phyloP scores from a whole-genome alignment of 2,113 vertebrate genomes.

The Macaca mulatta region DNA sequence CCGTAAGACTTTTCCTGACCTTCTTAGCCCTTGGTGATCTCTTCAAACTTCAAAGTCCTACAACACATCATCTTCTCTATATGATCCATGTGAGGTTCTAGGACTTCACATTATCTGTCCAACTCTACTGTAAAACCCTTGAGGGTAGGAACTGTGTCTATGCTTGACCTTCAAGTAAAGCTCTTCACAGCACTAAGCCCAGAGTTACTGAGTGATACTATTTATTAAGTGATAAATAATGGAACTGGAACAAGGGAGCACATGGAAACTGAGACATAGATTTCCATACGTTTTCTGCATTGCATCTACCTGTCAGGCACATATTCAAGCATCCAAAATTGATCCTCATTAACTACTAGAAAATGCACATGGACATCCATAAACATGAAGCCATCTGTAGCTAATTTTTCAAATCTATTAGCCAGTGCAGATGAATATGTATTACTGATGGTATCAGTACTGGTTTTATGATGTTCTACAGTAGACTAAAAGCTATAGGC shows the following conservation, averaged over 20 bases:
- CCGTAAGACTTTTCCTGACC: background rate
- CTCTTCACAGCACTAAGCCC: background rate
- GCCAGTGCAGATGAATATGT: conserved; percentile 66
- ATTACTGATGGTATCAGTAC: conserved; percentile 49
- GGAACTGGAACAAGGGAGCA: background rate
- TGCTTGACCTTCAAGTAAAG: background rate
- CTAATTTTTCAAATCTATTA: conserved; percentile 72
- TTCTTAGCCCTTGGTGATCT: background rate
- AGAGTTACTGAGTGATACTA: background rate
- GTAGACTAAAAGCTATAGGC: conserved; percentile 61
- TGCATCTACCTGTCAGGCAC: conserved; percentile 39
- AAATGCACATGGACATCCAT: conserved; percentile 58
- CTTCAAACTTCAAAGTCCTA: background rate
- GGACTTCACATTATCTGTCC: background rate
- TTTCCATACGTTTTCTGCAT: conserved; percentile 28
- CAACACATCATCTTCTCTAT: background rate
- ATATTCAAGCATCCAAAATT: background rate
- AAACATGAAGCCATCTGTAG: conserved; percentile 72
- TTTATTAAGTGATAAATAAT: background rate
- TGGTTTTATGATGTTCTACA: conserved; percentile 35
- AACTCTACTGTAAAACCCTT: background rate
- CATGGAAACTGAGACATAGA: background rate
- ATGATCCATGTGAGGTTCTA: background rate
- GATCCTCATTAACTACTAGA: conserved; percentile 43
- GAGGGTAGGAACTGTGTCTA: background rate